Evolutionary conservation across 2,888 invertebrate genomes (phyloP).

Genomic region (Chymomyza amoena): DNA sequence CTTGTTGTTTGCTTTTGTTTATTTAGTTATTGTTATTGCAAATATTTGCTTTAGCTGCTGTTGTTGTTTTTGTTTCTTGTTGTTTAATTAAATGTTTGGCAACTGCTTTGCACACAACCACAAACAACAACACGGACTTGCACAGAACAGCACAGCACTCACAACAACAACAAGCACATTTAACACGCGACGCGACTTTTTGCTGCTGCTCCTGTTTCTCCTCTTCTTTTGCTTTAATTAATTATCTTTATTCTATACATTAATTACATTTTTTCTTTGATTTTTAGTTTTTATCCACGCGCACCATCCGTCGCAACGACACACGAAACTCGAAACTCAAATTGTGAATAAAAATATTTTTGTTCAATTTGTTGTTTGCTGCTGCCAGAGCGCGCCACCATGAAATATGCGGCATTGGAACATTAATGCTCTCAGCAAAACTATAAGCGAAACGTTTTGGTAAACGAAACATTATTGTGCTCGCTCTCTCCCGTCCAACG

Average conservation of each 20-base stretch:
- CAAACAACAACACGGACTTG: conserved; percentile 28
- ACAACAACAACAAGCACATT: conserved; percentile 7
- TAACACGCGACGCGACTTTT: neutral
- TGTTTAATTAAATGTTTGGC: conserved; percentile 26
- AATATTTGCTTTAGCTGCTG: conserved; percentile 26
- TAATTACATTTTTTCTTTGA: conserved; percentile 35
- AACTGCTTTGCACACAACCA: neutral
- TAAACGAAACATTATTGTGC: conserved; percentile 20
- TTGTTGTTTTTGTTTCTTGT: neutral
- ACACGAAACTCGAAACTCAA: conserved; percentile 62
- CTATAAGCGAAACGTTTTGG: conserved; percentile 22
- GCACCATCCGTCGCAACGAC: conserved; percentile 48
- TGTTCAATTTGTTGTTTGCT: neutral
- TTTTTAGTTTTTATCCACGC: conserved; percentile 10
- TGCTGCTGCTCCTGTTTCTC: conserved; percentile 33
- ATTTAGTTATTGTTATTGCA: conserved; percentile 31
- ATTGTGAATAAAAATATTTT: conserved; percentile 45
- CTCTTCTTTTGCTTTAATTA: conserved; percentile 43
- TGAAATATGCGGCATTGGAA: neutral
- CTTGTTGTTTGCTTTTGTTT: conserved; percentile 25
- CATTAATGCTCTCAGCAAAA: neutral
- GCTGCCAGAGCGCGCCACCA: neutral
- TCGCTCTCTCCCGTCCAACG: neutral
- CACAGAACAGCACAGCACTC: too few relatives aligned
- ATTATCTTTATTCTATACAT: conserved; percentile 43